Evolutionary conservation across 2,888 invertebrate genomes (phyloP), one percentile per base, ranked within the genome.

Genomic region (Orthonevra nobilis): DNA sequence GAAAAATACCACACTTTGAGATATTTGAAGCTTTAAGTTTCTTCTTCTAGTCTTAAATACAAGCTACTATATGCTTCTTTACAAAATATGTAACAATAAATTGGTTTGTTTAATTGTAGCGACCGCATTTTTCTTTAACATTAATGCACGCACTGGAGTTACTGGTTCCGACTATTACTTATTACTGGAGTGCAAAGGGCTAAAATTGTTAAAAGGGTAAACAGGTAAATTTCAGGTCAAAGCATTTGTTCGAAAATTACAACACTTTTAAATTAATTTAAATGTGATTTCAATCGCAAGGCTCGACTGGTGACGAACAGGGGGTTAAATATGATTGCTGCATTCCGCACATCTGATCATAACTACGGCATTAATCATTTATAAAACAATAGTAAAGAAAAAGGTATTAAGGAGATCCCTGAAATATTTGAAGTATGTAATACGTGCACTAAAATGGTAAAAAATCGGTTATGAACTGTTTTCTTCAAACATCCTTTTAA

Each of bases 241-340:
- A 81, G 74, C 34, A 60, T 66, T 20, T 42, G 42, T 10, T 42
- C 36, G n/a, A 74, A 70, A 46, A 50, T 66, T 17, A 50, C 36
- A 36, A 68, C 40, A 19, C 17, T 81, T 54, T 50, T 69, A 44
- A 73, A 42, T 26, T 44, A 72, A 48, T 81, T 70, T 44, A 54
- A 54, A 26, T 66, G 50, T 14, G 12, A 50, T 12, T 14, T 64
- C 0, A 46, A 42, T 6, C 2, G 48, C 10, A 63, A 46, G 5
- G 34, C 34, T 10, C 52, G 70, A 3, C 12, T 79, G 3, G 64
- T 79, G 7, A 70, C 77, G 3, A 46, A 52, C 23, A 28, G 36
- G 26, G 60, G 34, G 5, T 3, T 40, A 19, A 60, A 66, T 30
- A 48, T 64, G 77, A 19, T 38, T 19, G 30, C 17, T 4, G 58